Percentiles rank a stretch among this genome's conserved stretches.
These are phyloP conservation scores for Podilymbus podiceps DNA, from an alignment of 2,113 vertebrate species.

Conservation along the genomic window DNA sequence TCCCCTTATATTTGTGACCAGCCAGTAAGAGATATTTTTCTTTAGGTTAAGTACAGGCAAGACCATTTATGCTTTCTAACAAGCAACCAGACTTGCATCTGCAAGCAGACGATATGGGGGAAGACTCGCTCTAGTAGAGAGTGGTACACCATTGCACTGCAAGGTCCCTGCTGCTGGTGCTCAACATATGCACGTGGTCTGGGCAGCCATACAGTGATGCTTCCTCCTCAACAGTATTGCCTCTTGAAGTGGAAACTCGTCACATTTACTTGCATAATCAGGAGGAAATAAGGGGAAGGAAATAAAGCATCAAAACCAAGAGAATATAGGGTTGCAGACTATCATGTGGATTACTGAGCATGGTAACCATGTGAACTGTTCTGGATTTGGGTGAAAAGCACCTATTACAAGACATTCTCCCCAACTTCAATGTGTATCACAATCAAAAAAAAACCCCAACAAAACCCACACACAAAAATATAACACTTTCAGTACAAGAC, in stretches of 20 bases:
- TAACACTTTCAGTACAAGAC: background rate
- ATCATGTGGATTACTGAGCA: background rate
- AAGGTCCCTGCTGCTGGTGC: background rate
- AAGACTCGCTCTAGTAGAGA: background rate
- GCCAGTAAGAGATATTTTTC: background rate
- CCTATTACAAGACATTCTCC: background rate
- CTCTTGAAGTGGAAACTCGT: background rate
- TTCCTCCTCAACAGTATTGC: background rate
- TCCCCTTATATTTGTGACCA: background rate
- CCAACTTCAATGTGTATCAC: background rate
- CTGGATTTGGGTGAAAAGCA: background rate
- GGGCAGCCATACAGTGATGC: rapidly evolving
- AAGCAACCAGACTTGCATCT: background rate
- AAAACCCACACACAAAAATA: background rate
- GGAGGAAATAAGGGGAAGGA: background rate
- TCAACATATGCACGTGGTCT: rapidly evolving
- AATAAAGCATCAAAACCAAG: background rate
- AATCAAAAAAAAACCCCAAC: background rate
- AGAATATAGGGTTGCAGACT: background rate
- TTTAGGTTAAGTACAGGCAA: background rate
- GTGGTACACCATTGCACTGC: background rate
- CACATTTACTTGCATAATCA: background rate
- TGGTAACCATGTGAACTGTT: background rate
- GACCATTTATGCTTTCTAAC: background rate
- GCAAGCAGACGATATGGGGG: too few species aligned